Conservation (phyloP, 2,888 invertebrate species). For the Ommatoiulus sabulosus region DNA sequence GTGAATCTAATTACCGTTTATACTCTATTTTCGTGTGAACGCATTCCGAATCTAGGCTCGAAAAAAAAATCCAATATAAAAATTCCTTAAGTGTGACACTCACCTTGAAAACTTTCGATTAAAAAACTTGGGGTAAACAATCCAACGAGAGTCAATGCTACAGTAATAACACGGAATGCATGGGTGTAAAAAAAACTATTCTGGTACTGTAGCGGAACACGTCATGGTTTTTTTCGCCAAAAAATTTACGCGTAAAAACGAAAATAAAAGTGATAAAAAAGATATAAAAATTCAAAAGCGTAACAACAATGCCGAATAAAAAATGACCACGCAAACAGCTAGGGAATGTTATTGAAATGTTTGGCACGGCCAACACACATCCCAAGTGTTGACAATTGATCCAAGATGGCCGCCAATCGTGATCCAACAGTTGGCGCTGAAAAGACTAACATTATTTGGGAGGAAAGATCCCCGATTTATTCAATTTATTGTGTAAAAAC, state of each 20-base stretch:
- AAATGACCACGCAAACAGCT: background rate
- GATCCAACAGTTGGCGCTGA: background rate
- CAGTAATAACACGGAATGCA: background rate
- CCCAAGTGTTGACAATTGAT: background rate
- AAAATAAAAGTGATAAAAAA: background rate
- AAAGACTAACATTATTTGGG: background rate
- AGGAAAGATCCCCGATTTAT: background rate
- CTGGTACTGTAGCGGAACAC: background rate
- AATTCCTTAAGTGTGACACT: background rate
- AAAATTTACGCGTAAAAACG: background rate
- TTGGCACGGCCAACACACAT: background rate
- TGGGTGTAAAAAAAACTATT: background rate
- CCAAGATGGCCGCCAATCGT: conserved; percentile 1
- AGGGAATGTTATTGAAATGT: background rate
- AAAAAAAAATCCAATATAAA: background rate
- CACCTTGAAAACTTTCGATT: background rate
- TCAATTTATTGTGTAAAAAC: background rate
- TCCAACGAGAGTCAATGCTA: background rate
- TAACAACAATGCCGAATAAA: background rate
- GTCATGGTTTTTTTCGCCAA: too few species aligned
- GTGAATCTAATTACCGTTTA: background rate
- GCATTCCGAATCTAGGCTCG: background rate
- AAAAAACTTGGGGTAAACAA: background rate
- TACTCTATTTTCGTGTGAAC: background rate
- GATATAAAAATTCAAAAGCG: background rate